phyloP scores from a whole-genome alignment of 2,113 vertebrate species.

The Sceloporus undulatus region DNA sequence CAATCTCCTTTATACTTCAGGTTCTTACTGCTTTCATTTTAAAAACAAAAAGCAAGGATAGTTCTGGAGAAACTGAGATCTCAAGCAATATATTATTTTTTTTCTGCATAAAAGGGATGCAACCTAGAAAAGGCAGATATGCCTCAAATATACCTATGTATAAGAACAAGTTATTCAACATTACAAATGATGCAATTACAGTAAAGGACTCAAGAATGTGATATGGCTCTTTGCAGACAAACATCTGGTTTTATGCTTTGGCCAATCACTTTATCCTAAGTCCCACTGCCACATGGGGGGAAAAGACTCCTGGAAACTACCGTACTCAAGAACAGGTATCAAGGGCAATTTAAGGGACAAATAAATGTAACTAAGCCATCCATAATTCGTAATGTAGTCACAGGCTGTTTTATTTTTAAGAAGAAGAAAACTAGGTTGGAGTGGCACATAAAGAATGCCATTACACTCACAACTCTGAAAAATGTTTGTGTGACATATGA shows the following conservation, averaged over 20 bases:
- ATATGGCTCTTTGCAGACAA: slow-evolving; percentile 43
- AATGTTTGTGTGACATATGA: slow-evolving; percentile 41
- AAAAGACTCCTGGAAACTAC: slow-evolving; percentile 45
- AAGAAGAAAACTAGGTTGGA: slow-evolving; percentile 27
- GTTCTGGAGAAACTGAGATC: slow-evolving; percentile 58
- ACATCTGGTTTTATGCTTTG: slow-evolving; percentile 59
- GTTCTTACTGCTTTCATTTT: slow-evolving; percentile 47
- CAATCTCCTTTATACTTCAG: slow-evolving; percentile 50
- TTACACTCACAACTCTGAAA: slow-evolving; percentile 48
- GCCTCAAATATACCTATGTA: slow-evolving; percentile 61
- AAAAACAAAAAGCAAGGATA: slow-evolving; percentile 55
- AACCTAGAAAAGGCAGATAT: slow-evolving; percentile 10
- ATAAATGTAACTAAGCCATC: slow-evolving; percentile 63
- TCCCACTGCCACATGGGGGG: slow-evolving; percentile 42
- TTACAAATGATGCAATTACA: slow-evolving; percentile 27
- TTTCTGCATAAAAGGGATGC: slow-evolving; percentile 51
- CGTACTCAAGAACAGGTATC: slow-evolving; percentile 60
- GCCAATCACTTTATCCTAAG: slow-evolving; percentile 47
- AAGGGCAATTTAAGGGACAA: slow-evolving; percentile 65
- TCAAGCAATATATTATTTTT: slow-evolving; percentile 60
- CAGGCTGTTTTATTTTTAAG: slow-evolving; percentile 48
- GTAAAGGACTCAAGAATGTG: slow-evolving; percentile 23
- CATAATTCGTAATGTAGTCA: slow-evolving; percentile 47
- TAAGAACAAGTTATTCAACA: slow-evolving; percentile 60
- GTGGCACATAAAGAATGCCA: slow-evolving; percentile 12